Evolutionary conservation across 2,113 vertebrate genomes (phyloP).

Genomic region (Sprattus sprattus): DNA sequence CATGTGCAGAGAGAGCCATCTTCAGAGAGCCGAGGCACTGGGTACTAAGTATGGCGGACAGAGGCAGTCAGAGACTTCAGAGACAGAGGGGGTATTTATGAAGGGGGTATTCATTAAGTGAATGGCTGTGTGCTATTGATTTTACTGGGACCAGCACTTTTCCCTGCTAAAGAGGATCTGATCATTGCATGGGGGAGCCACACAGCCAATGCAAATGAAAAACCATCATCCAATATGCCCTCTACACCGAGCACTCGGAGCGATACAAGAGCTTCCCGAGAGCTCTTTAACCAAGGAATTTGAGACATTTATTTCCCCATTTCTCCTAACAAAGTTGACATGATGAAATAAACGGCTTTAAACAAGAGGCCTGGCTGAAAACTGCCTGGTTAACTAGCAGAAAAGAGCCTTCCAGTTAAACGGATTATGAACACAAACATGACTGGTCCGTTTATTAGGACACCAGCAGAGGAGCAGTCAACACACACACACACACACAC

Average conservation of each 20-base stretch:
- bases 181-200: neutral
- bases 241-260: neutral
- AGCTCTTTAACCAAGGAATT: neutral
- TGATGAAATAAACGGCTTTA: neutral
- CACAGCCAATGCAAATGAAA: neutral
- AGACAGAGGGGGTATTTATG: conserved; percentile 10
- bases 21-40: neutral
- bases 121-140: conserved; percentile 5
- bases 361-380: neutral
- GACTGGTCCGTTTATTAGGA: conserved; percentile 1
- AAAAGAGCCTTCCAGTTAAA: neutral
- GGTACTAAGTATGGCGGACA: neutral
- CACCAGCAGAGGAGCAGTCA: neutral
- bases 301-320: neutral
- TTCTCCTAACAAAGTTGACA: neutral
- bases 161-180: neutral
- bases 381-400: neutral
- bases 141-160: neutral
- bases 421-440: conserved; percentile 11
- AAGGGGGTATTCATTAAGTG: conserved; percentile 7
- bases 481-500: neutral
- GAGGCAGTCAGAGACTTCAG: neutral
- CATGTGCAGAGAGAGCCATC: neutral
- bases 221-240: neutral
- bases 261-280: neutral